A percentile compares a stretch with the other conserved stretches of the same genome.
Conservation (phyloP, 2,797 vertebrate species). For the Yasuhikotakia modesta region DNA sequence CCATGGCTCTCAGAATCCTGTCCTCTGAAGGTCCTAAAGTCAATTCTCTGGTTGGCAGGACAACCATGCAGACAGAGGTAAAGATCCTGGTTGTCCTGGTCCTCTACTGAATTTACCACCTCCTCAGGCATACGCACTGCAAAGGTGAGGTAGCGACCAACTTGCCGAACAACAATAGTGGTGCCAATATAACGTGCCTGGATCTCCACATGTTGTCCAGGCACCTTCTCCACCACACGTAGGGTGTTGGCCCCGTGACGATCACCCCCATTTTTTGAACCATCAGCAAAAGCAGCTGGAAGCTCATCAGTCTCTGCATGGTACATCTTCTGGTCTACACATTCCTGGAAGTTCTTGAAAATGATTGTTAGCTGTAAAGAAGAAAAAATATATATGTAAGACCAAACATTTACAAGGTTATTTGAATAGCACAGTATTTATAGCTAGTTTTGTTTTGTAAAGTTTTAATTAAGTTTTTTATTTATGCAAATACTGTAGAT, state of each 20-base stretch:
- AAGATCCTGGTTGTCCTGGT: constrained; percentile 89
- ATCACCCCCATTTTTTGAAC: constrained; percentile 93
- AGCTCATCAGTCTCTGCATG: constrained; percentile 94
- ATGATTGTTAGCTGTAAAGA: constrained; percentile 91
- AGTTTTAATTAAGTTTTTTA: too few species aligned
- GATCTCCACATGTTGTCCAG: constrained; percentile 95
- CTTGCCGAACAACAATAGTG: constrained; percentile 94
- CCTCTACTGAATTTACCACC: constrained; percentile 90
- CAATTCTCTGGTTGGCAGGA: constrained; percentile 89
- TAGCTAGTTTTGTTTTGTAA: too few species aligned
- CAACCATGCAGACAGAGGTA: constrained; percentile 95
- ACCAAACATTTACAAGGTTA: not conserved
- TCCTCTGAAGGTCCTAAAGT: constrained; percentile 80
- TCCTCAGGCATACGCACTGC: constrained; percentile 96
- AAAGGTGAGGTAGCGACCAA: constrained; percentile 94
- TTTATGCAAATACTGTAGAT: too few species aligned
- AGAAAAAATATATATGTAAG: constrained; percentile 25
- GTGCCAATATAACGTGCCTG: constrained; percentile 96
- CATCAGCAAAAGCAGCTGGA: constrained; percentile 89
- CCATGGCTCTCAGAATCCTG: constrained; percentile 70
- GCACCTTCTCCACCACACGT: constrained; percentile 90
- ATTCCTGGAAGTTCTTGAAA: constrained; percentile 98
- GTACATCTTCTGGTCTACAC: constrained; percentile 96
- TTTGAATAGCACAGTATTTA: too few species aligned
- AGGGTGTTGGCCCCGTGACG: constrained; percentile 90